phyloP scores from a whole-genome alignment of 2,113 vertebrate species.

The Fulica atra region DNA sequence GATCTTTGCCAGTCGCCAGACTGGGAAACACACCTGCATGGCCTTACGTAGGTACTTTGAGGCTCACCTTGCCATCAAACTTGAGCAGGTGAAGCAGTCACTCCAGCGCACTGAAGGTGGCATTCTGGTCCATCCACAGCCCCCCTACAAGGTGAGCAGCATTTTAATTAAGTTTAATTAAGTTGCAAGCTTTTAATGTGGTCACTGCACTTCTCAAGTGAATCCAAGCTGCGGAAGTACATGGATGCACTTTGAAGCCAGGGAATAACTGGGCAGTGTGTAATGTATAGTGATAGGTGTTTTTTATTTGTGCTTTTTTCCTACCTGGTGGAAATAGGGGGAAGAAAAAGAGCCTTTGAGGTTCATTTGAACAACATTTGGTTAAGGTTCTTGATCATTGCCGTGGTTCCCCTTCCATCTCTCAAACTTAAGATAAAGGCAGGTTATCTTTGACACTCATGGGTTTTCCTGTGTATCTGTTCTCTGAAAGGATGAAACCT shows the following conservation, averaged over 20 bases:
- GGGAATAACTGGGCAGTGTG: not conserved
- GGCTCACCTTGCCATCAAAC: conserved; percentile 96
- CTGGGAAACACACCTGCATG: conserved; percentile 98
- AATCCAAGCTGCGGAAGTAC: not conserved
- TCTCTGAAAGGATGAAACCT: not conserved
- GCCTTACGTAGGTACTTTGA: conserved; percentile 97
- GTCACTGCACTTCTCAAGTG: not conserved
- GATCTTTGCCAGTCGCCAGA: conserved; percentile 98
- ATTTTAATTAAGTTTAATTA: no score
- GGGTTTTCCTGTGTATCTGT: not conserved
- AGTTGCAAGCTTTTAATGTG: not conserved
- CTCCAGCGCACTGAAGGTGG: conserved; percentile 97
- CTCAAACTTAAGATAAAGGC: not conserved
- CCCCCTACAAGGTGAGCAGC: conserved; percentile 91
- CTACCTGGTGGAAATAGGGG: not conserved
- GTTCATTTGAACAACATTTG: not conserved
- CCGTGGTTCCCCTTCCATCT: not conserved
- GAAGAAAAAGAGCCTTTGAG: not conserved
- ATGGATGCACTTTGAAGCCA: not conserved
- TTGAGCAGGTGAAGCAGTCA: conserved; percentile 97
- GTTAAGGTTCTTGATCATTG: not conserved
- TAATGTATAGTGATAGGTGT: not conserved
- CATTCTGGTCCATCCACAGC: conserved; percentile 92
- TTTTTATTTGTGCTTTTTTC: not conserved
- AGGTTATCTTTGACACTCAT: not conserved